phyloP scores from a whole-genome alignment of 2,113 vertebrate genomes.

The Silurus asotus region DNA sequence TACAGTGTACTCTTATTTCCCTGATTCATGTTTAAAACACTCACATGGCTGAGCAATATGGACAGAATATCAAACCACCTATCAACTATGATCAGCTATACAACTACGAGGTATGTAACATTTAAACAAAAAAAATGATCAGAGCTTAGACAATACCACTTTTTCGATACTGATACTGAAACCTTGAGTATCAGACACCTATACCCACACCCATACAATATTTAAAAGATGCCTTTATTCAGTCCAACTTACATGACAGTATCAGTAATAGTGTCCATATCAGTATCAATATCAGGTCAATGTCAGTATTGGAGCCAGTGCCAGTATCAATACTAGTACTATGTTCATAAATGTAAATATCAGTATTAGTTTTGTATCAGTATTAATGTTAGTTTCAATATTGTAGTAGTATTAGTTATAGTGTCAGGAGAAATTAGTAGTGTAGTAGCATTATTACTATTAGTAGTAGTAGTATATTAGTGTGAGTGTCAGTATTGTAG shows the following conservation, averaged over 20 bases:
- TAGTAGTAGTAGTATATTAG: too few relatives aligned
- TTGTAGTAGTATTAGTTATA: not conserved
- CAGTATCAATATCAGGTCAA: not conserved
- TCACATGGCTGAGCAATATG: not conserved
- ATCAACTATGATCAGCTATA: too few relatives aligned
- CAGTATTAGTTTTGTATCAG: not conserved
- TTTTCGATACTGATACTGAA: not conserved
- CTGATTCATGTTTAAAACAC: not conserved
- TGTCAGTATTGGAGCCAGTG: not conserved
- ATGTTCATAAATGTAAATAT: not conserved
- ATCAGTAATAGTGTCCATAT: not conserved
- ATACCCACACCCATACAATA: not conserved
- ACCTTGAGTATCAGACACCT: not conserved
- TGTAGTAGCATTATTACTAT: too few relatives aligned
- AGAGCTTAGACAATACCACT: not conserved
- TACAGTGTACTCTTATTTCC: too few relatives aligned
- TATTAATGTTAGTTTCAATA: not conserved
- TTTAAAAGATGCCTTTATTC: not conserved
- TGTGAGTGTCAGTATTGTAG: not conserved
- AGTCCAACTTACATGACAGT: not conserved
- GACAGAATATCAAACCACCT: too few relatives aligned
- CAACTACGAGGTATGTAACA: not conserved
- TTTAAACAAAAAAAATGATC: not conserved
- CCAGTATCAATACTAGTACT: not conserved
- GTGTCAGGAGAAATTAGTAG: too few relatives aligned